phyloP scores from a whole-genome alignment of 2,113 vertebrate species.

The Daphoenositta chrysoptera region DNA sequence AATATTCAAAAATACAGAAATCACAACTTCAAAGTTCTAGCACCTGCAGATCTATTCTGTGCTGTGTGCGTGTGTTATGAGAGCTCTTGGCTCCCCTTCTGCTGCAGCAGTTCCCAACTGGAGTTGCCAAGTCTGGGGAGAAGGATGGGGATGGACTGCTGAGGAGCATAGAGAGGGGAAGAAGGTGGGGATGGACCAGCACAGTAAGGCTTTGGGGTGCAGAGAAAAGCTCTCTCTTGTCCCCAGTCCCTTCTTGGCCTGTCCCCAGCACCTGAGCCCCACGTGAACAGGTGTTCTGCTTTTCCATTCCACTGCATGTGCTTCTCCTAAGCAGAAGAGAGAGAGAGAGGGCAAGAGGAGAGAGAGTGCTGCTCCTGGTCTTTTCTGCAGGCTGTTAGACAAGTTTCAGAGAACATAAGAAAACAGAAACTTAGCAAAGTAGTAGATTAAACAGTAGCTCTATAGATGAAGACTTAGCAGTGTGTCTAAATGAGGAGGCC shows the following conservation, averaged over 20 bases:
- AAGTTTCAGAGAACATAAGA: not conserved
- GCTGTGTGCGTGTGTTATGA: not conserved
- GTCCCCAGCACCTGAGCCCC: not conserved
- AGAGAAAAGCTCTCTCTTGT: not conserved
- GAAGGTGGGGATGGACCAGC: not conserved
- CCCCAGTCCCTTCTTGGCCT: not conserved
- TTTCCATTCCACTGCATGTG: rapidly evolving
- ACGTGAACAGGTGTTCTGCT: not conserved
- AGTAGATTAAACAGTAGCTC: not conserved
- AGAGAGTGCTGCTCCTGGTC: not conserved
- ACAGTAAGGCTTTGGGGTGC: rapidly evolving
- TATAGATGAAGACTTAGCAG: not conserved
- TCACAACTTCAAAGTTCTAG: constrained; percentile 3
- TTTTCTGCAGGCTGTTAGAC: not conserved
- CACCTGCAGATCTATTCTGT: not conserved
- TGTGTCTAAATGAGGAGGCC: not conserved
- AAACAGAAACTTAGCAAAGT: not conserved
- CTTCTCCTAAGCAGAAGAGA: not conserved
- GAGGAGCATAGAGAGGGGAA: not conserved
- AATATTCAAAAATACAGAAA: constrained; percentile 14
- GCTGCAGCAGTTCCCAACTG: not conserved
- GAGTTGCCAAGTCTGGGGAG: not conserved
- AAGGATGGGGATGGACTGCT: not conserved
- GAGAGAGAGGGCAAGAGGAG: not conserved
- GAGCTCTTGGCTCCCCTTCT: not conserved